phyloP scores from a whole-genome alignment of 2,113 vertebrate species.

The Clupea harengus region DNA sequence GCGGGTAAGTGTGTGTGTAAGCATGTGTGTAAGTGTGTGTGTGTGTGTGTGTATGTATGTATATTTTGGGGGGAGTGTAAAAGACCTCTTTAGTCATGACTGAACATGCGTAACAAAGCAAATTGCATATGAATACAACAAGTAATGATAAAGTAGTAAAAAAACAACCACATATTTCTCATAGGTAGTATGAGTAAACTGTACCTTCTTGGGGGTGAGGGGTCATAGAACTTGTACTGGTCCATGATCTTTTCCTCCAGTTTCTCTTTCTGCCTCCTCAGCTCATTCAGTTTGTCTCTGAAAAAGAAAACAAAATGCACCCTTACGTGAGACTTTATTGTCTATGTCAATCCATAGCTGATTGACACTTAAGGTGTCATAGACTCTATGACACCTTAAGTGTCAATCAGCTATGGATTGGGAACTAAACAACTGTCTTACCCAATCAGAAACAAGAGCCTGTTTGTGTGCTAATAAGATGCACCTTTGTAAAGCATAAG shows the following conservation, averaged over 20 bases:
- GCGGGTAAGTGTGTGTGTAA: neutral
- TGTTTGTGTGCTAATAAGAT: neutral
- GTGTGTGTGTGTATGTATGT: neutral
- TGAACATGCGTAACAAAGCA: neutral
- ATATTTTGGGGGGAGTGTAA: neutral
- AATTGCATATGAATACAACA: neutral
- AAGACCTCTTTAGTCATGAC: neutral
- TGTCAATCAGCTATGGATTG: too few species aligned
- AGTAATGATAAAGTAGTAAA: neutral
- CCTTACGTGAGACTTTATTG: neutral
- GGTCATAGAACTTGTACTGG: slow-evolving; percentile 98
- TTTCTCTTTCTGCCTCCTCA: slow-evolving; percentile 97
- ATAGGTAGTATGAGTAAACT: neutral
- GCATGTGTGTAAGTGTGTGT: neutral
- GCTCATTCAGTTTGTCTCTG: slow-evolving; percentile 96
- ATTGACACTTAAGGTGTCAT: neutral
- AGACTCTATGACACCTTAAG: neutral
- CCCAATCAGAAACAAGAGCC: too few species aligned
- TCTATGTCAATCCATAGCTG: neutral
- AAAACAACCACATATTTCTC: neutral
- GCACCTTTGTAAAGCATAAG: neutral
- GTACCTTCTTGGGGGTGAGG: slow-evolving; percentile 95
- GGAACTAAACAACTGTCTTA: too few species aligned
- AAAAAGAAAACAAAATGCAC: neutral
- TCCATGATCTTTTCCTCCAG: slow-evolving; percentile 99